Percentiles rank a stretch among this genome's conserved stretches.
Evolutionary conservation across 2,888 invertebrate species (phyloP).

Genomic region (Heliconius charithonia): DNA sequence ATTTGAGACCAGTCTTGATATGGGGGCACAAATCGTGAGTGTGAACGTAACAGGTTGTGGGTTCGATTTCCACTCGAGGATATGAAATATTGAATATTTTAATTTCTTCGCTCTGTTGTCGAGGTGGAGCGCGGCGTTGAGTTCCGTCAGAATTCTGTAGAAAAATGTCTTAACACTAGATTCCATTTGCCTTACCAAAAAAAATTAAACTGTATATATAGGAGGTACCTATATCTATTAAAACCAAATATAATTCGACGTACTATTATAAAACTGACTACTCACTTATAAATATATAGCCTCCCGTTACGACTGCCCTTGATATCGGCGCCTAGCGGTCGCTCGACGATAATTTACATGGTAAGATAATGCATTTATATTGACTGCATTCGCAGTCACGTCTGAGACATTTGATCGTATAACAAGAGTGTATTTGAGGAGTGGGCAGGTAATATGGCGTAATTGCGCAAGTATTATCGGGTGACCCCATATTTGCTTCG

Average conservation of each 20-base stretch:
- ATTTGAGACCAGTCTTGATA: too few relatives aligned
- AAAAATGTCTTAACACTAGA: too few relatives aligned
- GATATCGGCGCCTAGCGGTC: slow-evolving; percentile 63
- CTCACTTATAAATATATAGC: slow-evolving; percentile 32
- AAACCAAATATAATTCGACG: slow-evolving; percentile 2
- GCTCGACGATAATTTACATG: slow-evolving; percentile 71
- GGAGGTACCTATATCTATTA: neutral
- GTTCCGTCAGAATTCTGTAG: too few relatives aligned
- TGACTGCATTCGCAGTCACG: slow-evolving; percentile 71
- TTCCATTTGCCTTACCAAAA: too few relatives aligned
- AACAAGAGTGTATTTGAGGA: slow-evolving; percentile 71
- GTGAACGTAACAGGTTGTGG: too few relatives aligned
- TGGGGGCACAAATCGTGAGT: too few relatives aligned
- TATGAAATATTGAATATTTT: too few relatives aligned
- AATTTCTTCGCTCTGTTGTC: too few relatives aligned
- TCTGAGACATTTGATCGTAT: slow-evolving; percentile 79
- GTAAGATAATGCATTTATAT: slow-evolving; percentile 74
- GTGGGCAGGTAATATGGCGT: slow-evolving; percentile 66
- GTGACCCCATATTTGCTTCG: slow-evolving; percentile 79
- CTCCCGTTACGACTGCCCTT: slow-evolving; percentile 47
- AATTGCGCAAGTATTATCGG: slow-evolving; percentile 79
- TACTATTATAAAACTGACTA: slow-evolving; percentile 25
- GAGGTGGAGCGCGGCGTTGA: too few relatives aligned
- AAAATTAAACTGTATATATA: too few relatives aligned
- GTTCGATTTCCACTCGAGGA: too few relatives aligned